These are phyloP conservation scores for Macroglossus sobrinus DNA, from an alignment of 2,113 vertebrate species.

Conservation along the genomic window DNA sequence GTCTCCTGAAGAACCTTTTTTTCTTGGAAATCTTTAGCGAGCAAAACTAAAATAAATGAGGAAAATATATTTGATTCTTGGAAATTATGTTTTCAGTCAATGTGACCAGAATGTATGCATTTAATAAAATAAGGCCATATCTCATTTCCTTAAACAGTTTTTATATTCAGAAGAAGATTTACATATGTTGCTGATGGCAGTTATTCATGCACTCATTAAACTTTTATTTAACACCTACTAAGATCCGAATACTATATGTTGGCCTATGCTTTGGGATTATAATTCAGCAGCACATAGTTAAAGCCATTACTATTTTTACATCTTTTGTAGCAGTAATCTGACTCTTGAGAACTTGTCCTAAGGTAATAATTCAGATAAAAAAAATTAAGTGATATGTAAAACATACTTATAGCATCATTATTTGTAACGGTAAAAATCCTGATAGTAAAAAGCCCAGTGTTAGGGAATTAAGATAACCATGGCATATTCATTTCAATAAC, in stretches of 20 bases:
- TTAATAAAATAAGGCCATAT: slow-evolving; percentile 27
- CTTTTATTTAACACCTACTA: slow-evolving; percentile 54
- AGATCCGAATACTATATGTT: background rate
- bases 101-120: background rate
- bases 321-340: slow-evolving; percentile 43
- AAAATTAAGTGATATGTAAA: slow-evolving; percentile 42
- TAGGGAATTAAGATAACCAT: slow-evolving; percentile 3
- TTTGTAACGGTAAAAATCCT: slow-evolving; percentile 14
- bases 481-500: background rate
- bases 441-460: background rate
- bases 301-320: slow-evolving; percentile 44
- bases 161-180: slow-evolving; percentile 53
- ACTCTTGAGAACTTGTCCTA: slow-evolving; percentile 52
- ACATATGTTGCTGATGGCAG: slow-evolving; percentile 51
- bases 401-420: slow-evolving; percentile 34
- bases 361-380: slow-evolving; percentile 42
- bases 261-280: slow-evolving; percentile 7
- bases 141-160: slow-evolving; percentile 35
- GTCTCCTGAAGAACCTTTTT: background rate
- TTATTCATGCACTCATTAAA: slow-evolving; percentile 60
- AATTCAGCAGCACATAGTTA: slow-evolving; percentile 46
- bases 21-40: background rate
- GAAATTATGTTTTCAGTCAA: slow-evolving; percentile 17
- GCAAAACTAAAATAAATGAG: background rate
- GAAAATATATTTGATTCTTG: background rate